Evolutionary conservation across 2,888 invertebrate species (phyloP), one percentile per base, ranked within the genome.

Genomic region (Acrobasis repandana): DNA sequence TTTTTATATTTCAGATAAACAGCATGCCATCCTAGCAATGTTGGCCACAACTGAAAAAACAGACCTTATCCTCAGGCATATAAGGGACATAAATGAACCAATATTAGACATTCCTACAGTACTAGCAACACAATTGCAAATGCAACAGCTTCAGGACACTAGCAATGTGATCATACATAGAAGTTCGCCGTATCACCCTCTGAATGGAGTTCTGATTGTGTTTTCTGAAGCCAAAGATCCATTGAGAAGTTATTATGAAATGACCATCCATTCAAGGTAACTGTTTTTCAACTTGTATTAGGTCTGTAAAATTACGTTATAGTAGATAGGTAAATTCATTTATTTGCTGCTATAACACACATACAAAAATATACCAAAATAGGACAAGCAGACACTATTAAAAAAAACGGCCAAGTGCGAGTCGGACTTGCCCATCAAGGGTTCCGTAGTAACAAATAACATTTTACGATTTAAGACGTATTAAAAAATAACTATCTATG

Each of bases 181-280:
- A 56, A 71, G 69, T 18, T 85, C 83, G 9, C 86, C 88, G 0
- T 82, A 82, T 63, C 87, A 90, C 61, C 63, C 69, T 0, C 70
- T 91, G 0, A 75, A 88, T 75, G 88, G 91, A 0, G 61, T 83
- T 1, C 79, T 87, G 81, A 50, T 89, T 1, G 59, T 82, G 9
- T 71, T 80, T 56, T 61, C 75, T 46, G 68, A 72, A 34, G 63
- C 63, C 28, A 57, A 65, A 14, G 60, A 58, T 2, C 34, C 58
- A 20, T 56, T 16, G 34, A 48, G 58, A 58, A 61, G 70, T 61
- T 63, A 63, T 14, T 63, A 69, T 36, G 62, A 63, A 14, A 48
- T 86, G 38, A 64, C 79, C 52, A 75, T 86, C 9, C 76, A 83
- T 63, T 76, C 85, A 66, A 85, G 89, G 91, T 90, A 75, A 65